Evolutionary conservation across 2,888 invertebrate species (phyloP), one percentile per base, ranked within the genome.

Genomic region (Apamea anceps): DNA sequence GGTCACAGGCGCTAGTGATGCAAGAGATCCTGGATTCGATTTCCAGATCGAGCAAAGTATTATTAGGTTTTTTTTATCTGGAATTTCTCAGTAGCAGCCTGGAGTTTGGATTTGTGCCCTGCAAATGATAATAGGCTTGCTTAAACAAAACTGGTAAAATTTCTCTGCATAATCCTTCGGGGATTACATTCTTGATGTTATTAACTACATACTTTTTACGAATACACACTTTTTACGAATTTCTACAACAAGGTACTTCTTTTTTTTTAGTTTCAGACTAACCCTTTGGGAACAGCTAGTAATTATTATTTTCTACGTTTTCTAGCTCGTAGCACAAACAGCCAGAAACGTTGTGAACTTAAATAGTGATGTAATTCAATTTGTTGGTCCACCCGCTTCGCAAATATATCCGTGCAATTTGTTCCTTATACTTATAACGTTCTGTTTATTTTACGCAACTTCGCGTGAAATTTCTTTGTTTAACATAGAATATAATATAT

Each of bases 361-460:
- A 25, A 42, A 75, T 42, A 72, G 15, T 21, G 51, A 51, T 72
- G 6, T 54, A 28, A 72, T 72, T 42, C 1, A 72, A 51, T 72
- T 72, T 51, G 10, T 51, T 15, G 18, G 75, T 28, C 6, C 37
- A 72, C 21, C 6, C 28, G 72, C 51, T 51, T 25, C 51, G 72
- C 42, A 75, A 72, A 54, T 28, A 54, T 75, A 75, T 72, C 51
- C 37, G 3, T 42, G 21, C 51, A 72, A 72, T 51, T 72, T 51
- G 72, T 45, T 42, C 42, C 42, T 0, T 42, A n/a, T 18, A 37
- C n/a, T n/a, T n/a, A n/a, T 42, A 67, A n/a, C 5, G 15, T 67
- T 67, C 15, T n/a, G 25, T n/a, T 42, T 67, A 42, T 37, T 66
- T 66, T 66, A 25, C 60, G n/a, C n/a, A 12, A n/a, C 0, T 6